Percentiles rank a stretch among this genome's conserved stretches.
Evolutionary conservation across 1,140 invertebrate species (phyloP).

Genomic region (Aphidius gifuensis): DNA sequence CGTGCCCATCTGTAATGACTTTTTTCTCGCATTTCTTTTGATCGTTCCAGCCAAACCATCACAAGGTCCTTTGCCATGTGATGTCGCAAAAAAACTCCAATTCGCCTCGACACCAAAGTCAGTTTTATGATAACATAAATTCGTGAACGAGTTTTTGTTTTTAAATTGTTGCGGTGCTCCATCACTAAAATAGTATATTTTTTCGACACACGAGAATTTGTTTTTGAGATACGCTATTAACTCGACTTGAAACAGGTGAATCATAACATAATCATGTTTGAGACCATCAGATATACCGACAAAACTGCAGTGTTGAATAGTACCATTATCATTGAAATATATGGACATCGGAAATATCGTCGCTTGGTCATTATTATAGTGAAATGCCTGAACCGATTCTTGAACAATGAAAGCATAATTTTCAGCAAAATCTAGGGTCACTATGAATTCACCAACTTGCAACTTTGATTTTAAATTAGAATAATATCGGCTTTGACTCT

Average conservation of each 20-base stretch:
- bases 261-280: slow-evolving; percentile 26
- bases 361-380: slow-evolving; percentile 35
- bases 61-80: slow-evolving; percentile 29
- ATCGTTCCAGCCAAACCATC: slow-evolving; percentile 28
- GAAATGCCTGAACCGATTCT: slow-evolving; percentile 36
- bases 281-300: slow-evolving; percentile 23
- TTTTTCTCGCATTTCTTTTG: slow-evolving; percentile 26
- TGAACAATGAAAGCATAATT: slow-evolving; percentile 40
- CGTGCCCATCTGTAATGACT: not conserved
- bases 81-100: slow-evolving; percentile 37
- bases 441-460: slow-evolving; percentile 23
- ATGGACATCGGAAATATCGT: slow-evolving; percentile 31
- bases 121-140: slow-evolving; percentile 22
- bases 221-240: slow-evolving; percentile 17
- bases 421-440: slow-evolving; percentile 38
- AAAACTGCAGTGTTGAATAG: slow-evolving; percentile 9
- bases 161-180: slow-evolving; percentile 26
- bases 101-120: slow-evolving; percentile 13
- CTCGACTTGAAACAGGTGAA: slow-evolving; percentile 12
- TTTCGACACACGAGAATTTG: slow-evolving; percentile 8
- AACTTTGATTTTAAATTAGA: slow-evolving; percentile 17
- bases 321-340: slow-evolving; percentile 5
- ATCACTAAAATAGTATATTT: slow-evolving; percentile 24
- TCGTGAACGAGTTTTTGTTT: slow-evolving; percentile 28
- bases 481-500: slow-evolving; percentile 4